These are phyloP conservation scores for Lymantria monacha DNA, from an alignment of 2,888 invertebrate genomes.

Conservation along the genomic window DNA sequence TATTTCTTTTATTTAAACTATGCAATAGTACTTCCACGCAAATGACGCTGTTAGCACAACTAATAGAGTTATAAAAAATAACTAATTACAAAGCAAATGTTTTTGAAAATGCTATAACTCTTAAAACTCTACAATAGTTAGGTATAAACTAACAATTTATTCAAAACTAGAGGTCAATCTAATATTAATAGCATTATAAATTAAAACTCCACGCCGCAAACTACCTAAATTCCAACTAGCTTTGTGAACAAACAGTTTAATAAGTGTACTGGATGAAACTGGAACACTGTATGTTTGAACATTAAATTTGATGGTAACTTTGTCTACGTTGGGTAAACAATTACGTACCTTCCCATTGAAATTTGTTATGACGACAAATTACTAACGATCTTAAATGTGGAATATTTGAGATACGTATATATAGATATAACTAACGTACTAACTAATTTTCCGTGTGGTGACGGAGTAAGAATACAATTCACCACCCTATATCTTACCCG, in stretches of 20 bases:
- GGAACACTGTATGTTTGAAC: conserved; percentile 8
- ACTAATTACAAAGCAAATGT: too few relatives aligned
- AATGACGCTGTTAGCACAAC: too few relatives aligned
- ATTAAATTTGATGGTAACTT: conserved; percentile 15
- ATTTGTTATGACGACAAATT: conserved; percentile 1
- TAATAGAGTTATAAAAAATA: too few relatives aligned
- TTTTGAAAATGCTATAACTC: too few relatives aligned
- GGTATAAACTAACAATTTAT: neutral
- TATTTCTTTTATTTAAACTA: too few relatives aligned
- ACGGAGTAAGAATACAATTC: too few relatives aligned
- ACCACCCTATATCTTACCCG: too few relatives aligned
- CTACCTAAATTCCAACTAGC: conserved; percentile 14
- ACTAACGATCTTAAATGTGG: too few relatives aligned
- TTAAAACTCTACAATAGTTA: neutral
- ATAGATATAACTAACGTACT: too few relatives aligned
- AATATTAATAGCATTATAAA: conserved; percentile 19
- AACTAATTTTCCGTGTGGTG: too few relatives aligned
- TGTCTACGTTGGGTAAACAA: conserved; percentile 17
- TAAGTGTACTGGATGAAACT: conserved; percentile 1
- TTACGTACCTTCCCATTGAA: conserved; percentile 3
- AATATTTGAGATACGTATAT: too few relatives aligned
- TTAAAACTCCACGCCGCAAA: conserved; percentile 17
- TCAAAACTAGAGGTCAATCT: neutral
- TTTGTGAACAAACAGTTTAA: conserved; percentile 17
- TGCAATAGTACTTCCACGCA: too few relatives aligned